Percentiles rank a stretch among this genome's conserved stretches.
phyloP scores from a whole-genome alignment of 2,888 invertebrate genomes.

The Brachynemurus nebulosus region DNA sequence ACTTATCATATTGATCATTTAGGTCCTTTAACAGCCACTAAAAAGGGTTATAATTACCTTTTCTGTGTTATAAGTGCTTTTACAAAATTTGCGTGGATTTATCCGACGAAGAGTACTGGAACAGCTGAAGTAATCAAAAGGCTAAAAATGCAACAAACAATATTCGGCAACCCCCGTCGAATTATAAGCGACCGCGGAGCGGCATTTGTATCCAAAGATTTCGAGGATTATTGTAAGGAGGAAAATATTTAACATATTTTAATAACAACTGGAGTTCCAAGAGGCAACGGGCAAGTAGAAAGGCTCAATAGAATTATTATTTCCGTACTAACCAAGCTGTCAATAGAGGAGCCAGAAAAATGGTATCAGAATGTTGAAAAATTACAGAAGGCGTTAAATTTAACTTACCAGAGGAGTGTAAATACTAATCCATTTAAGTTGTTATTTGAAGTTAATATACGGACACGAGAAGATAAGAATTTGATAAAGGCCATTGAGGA shows the following conservation, averaged over 20 bases:
- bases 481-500: background rate
- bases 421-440: slow-evolving; percentile 7
- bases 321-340: slow-evolving; percentile 8
- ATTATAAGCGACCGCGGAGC: background rate
- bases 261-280: background rate
- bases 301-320: background rate
- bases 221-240: background rate
- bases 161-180: background rate
- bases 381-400: slow-evolving; percentile 5
- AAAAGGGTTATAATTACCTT: slow-evolving; percentile 25
- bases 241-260: background rate
- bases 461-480: background rate
- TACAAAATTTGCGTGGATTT: slow-evolving; percentile 27
- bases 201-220: background rate
- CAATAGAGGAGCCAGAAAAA: background rate
- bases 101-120: slow-evolving; percentile 23
- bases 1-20: background rate
- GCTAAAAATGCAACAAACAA: background rate
- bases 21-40: slow-evolving; percentile 19
- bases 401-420: slow-evolving; percentile 12
- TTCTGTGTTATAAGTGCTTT: slow-evolving; percentile 25
- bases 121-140: background rate
- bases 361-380: slow-evolving; percentile 1
- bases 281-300: slow-evolving; percentile 4
- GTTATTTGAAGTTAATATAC: slow-evolving; percentile 8